A percentile compares a stretch with the other conserved stretches of the same genome.
phyloP scores from a whole-genome alignment of 2,797 vertebrate species.

The Sylvia borin region DNA sequence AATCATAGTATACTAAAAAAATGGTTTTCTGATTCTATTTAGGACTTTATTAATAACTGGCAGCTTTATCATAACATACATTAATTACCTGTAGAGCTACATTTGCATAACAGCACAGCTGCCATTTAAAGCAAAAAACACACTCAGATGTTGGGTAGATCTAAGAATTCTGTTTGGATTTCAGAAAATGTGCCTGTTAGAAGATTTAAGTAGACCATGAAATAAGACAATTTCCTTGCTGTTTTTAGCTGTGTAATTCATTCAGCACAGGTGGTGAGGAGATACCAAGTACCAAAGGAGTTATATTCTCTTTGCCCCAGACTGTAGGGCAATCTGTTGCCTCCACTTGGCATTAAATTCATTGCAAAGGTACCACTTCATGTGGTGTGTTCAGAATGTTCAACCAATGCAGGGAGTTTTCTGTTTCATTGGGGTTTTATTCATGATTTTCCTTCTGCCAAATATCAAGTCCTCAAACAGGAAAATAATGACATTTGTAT shows the following conservation, averaged over 20 bases:
- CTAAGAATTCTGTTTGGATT: background rate
- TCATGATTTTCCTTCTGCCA: background rate
- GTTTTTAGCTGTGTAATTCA: background rate
- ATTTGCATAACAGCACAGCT: background rate
- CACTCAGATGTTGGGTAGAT: background rate
- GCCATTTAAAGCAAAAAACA: background rate
- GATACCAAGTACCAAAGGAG: background rate
- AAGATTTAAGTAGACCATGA: background rate
- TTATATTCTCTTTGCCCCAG: background rate
- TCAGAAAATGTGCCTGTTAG: background rate
- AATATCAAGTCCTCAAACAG: background rate
- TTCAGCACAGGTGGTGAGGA: background rate
- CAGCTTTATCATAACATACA: background rate
- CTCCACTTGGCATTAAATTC: background rate
- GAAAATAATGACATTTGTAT: background rate
- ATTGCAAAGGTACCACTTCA: background rate
- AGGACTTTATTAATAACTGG: background rate
- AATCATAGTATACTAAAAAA: background rate
- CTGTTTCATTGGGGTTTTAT: rapidly evolving
- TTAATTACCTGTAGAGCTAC: background rate
- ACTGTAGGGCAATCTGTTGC: background rate
- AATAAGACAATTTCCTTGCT: background rate
- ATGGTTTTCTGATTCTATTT: background rate
- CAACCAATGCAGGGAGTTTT: background rate
- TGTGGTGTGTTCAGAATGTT: background rate